phyloP scores from a whole-genome alignment of 2,888 invertebrate species.

The Noctua fimbriata region DNA sequence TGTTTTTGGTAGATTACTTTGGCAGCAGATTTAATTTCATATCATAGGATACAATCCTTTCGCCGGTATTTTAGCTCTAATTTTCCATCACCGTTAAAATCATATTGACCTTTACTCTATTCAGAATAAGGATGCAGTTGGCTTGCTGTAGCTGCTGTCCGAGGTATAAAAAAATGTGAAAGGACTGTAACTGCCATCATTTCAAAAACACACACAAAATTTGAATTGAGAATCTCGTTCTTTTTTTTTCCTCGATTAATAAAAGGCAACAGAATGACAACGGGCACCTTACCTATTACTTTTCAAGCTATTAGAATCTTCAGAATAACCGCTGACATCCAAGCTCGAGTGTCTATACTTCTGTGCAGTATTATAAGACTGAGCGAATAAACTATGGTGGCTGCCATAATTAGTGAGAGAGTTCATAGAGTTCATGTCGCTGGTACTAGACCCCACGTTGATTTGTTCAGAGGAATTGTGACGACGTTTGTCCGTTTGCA shows the following conservation, averaged over 20 bases:
- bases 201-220: not conserved
- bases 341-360: slow-evolving; percentile 85
- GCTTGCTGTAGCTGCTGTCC: not conserved
- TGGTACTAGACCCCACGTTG: slow-evolving; percentile 74
- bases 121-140: not conserved
- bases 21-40: not conserved
- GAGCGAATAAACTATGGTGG: slow-evolving; percentile 83
- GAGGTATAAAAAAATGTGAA: not conserved
- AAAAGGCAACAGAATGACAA: not conserved
- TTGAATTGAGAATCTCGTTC: not conserved
- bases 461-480: slow-evolving; percentile 86
- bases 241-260: not conserved
- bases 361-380: slow-evolving; percentile 82
- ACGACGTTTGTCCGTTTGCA: slow-evolving; percentile 91
- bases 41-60: not conserved
- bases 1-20: not conserved
- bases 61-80: not conserved
- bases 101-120: not conserved
- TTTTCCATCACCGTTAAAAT: not conserved
- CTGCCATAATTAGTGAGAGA: slow-evolving; percentile 87
- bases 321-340: slow-evolving; percentile 90
- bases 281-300: slow-evolving; percentile 88
- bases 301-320: slow-evolving; percentile 93
- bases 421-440: slow-evolving; percentile 77
- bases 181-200: not conserved